Conservation (phyloP, 2,888 invertebrate genomes). For the Carabus problematicus region DNA sequence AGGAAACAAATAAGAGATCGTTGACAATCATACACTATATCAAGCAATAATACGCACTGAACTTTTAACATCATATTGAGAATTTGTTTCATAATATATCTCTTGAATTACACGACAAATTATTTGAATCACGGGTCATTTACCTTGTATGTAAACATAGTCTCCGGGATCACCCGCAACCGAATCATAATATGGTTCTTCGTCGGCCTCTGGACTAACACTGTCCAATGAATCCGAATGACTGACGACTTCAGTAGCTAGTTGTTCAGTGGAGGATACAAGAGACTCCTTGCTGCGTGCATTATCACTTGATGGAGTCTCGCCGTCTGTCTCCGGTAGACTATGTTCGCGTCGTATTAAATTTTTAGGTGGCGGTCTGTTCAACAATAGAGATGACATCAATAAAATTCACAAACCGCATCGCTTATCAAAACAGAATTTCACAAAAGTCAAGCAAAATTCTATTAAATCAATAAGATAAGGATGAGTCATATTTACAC, state of each 20-base stretch:
- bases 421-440: too few relatives aligned
- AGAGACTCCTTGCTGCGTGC: slow-evolving; percentile 54
- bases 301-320: slow-evolving; percentile 56
- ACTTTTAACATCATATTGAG: too few relatives aligned
- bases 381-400: neutral
- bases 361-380: slow-evolving; percentile 56
- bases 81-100: too few relatives aligned
- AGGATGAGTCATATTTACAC: too few relatives aligned
- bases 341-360: slow-evolving; percentile 52
- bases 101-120: too few relatives aligned
- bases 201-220: slow-evolving; percentile 49
- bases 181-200: slow-evolving; percentile 64
- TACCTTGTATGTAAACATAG: slow-evolving; percentile 76
- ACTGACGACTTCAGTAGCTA: slow-evolving; percentile 66
- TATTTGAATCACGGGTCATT: neutral
- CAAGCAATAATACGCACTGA: too few relatives aligned
- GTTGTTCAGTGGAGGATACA: slow-evolving; percentile 65
- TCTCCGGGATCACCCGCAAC: slow-evolving; percentile 68
- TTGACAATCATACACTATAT: too few relatives aligned
- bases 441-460: too few relatives aligned
- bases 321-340: slow-evolving; percentile 50
- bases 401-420: too few relatives aligned
- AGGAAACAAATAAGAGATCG: slow-evolving; percentile 44
- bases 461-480: too few relatives aligned
- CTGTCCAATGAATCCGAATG: slow-evolving; percentile 36